These are phyloP conservation scores for Trypoxylus dichotomus DNA, from an alignment of 1,140 invertebrate species.

Conservation along the genomic window DNA sequence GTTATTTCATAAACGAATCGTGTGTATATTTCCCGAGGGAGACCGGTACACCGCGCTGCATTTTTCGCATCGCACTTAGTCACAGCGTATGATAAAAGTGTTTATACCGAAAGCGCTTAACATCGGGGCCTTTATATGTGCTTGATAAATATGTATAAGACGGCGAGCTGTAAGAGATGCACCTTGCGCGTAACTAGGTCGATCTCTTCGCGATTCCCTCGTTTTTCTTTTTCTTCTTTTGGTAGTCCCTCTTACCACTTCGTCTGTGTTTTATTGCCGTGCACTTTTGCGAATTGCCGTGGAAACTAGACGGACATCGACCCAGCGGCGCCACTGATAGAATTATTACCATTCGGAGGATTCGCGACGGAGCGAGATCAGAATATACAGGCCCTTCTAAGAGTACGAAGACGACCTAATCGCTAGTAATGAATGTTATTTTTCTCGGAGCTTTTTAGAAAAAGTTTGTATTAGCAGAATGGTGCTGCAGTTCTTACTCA, in stretches of 20 bases:
- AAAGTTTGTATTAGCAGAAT: too few species aligned
- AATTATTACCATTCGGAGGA: slow-evolving; percentile 11
- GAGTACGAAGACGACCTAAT: too few species aligned
- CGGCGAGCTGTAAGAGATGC: neutral
- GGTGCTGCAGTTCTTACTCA: too few species aligned
- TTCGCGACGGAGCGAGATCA: neutral
- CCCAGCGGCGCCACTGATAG: neutral
- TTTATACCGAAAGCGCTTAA: neutral
- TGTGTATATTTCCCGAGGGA: neutral
- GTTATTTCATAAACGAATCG: neutral
- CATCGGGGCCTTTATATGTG: neutral
- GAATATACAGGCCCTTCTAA: neutral
- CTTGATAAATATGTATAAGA: neutral
- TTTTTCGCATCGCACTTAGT: neutral
- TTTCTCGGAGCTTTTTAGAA: too few species aligned
- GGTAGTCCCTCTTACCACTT: neutral
- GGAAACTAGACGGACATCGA: slow-evolving; percentile 12
- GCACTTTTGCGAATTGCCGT: slow-evolving; percentile 8
- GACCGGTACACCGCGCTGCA: neutral
- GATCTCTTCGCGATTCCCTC: neutral
- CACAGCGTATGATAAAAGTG: neutral
- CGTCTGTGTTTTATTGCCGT: neutral
- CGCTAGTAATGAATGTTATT: too few species aligned
- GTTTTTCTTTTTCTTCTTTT: neutral
- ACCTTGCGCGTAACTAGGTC: neutral